Evolutionary conservation across 2,888 invertebrate species (phyloP).

Genomic region (Aricia artaxerxes): DNA sequence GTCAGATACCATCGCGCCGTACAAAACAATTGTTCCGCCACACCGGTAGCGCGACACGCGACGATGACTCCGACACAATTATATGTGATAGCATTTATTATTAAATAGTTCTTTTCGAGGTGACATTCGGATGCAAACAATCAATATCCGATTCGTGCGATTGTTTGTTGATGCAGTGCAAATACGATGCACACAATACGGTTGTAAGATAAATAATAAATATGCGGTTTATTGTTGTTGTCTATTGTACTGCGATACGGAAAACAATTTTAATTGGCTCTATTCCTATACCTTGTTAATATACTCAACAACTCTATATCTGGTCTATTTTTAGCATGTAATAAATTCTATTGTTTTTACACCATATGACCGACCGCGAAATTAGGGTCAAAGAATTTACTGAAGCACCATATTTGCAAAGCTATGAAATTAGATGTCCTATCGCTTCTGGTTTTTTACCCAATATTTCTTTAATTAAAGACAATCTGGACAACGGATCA

Average conservation of each 20-base stretch:
- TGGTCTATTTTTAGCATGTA: background rate
- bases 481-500: no score
- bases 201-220: conserved; percentile 16
- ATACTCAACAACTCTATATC: background rate
- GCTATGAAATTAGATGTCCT: background rate
- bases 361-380: background rate
- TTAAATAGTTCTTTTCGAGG: conserved; percentile 42
- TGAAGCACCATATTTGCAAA: background rate
- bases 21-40: conserved; percentile 36
- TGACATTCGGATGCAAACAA: conserved; percentile 50
- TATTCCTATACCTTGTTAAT: background rate
- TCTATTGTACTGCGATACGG: conserved; percentile 42
- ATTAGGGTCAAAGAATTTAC: background rate
- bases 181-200: conserved; percentile 10
- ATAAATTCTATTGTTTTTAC: background rate
- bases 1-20: conserved; percentile 37
- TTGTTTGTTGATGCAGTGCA: conserved; percentile 38
- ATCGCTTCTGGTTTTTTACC: background rate
- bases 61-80: conserved; percentile 45
- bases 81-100: conserved; percentile 33
- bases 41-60: conserved; percentile 26
- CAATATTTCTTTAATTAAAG: background rate
- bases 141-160: conserved; percentile 46
- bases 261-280: conserved; percentile 41
- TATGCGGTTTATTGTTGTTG: conserved; percentile 33